A percentile compares a stretch with the other conserved stretches of the same genome.
phyloP scores from a whole-genome alignment of 1,140 invertebrate species.

The Aphelenchoides fujianensis region DNA sequence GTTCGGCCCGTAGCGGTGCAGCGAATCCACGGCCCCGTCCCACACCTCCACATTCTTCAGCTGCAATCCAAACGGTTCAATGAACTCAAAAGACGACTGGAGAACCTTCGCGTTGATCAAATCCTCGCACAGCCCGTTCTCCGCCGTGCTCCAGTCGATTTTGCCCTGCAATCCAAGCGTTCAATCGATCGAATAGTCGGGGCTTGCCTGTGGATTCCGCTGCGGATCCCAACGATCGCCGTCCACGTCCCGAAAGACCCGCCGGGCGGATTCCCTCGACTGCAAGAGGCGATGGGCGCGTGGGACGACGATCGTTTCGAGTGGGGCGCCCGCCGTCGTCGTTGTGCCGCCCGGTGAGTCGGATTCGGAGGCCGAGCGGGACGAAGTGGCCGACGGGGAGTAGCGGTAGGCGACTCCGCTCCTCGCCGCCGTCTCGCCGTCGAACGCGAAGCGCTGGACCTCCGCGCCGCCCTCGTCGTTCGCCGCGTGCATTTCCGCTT shows the following conservation, averaged over 20 bases:
- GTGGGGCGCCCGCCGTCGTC: background rate
- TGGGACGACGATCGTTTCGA: conserved; percentile 9
- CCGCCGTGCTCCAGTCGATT: conserved; percentile 40
- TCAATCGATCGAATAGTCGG: conserved; percentile 26
- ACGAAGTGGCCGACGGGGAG: background rate
- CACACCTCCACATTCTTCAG: conserved; percentile 26
- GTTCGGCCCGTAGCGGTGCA: conserved; percentile 30
- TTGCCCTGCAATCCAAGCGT: conserved; percentile 47
- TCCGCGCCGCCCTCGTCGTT: too few species aligned
- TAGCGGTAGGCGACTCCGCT: background rate
- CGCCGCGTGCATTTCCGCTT: too few species aligned
- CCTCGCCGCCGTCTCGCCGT: too few species aligned
- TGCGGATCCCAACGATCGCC: conserved; percentile 31
- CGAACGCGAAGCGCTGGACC: too few species aligned
- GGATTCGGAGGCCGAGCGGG: background rate
- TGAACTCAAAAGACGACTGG: too few species aligned
- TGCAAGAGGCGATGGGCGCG: conserved; percentile 35
- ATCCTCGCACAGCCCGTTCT: conserved; percentile 42
- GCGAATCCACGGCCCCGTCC: background rate
- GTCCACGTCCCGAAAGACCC: conserved; percentile 24
- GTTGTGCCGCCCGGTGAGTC: background rate
- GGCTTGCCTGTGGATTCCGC: conserved; percentile 31
- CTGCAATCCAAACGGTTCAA: too few species aligned
- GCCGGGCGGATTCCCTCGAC: conserved; percentile 16
- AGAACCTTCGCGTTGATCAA: conserved; percentile 33